A percentile compares a stretch with the other conserved stretches of the same genome.
Conservation (phyloP, 2,113 vertebrate genomes). For the Trochalopteron elliotii region DNA sequence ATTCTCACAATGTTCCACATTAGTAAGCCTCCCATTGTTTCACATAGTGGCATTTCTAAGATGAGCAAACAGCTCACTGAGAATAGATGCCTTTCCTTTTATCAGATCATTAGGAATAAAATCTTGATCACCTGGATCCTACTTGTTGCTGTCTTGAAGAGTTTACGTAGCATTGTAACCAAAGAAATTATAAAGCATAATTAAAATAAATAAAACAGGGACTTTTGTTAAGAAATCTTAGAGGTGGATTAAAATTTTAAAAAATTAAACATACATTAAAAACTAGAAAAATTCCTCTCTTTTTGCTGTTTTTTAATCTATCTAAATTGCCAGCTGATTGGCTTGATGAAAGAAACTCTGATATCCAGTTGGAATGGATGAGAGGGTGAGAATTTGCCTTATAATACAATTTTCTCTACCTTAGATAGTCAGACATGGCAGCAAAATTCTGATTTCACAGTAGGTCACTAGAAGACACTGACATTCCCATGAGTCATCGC, state of each 20-base stretch:
- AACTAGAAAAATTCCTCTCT: background rate
- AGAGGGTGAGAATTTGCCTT: background rate
- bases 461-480: background rate
- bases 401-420: background rate
- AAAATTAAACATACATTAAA: background rate
- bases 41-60: background rate
- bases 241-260: background rate
- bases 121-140: background rate
- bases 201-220: background rate
- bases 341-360: background rate
- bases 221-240: background rate
- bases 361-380: background rate
- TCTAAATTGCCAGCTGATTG: background rate
- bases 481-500: background rate
- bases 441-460: background rate
- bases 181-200: background rate
- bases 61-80: background rate
- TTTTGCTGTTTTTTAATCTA: background rate
- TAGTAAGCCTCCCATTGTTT: background rate
- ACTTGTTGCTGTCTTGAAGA: background rate
- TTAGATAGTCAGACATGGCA: background rate
- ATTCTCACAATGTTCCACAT: background rate
- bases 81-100: background rate
- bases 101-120: background rate
- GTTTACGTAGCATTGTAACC: background rate